phyloP scores from a whole-genome alignment of 2,113 vertebrate genomes.

The Archocentrus centrarchus region DNA sequence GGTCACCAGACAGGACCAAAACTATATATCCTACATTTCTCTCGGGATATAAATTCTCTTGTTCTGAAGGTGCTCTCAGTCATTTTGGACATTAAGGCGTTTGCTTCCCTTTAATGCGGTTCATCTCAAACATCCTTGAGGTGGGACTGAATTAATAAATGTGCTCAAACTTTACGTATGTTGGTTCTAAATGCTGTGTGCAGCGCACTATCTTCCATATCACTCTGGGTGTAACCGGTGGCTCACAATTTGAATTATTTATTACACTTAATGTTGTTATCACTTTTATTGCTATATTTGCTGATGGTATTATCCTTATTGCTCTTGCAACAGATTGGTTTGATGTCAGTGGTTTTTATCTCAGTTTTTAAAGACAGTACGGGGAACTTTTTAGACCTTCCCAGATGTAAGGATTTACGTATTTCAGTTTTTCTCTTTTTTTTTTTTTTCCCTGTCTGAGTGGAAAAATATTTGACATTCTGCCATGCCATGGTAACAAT shows the following conservation, averaged over 20 bases:
- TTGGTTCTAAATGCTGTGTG: slow-evolving; percentile 38
- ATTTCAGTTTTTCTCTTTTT: slow-evolving; percentile 53
- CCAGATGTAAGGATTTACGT: slow-evolving; percentile 54
- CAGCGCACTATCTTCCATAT: slow-evolving; percentile 68
- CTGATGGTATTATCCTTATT: slow-evolving; percentile 80
- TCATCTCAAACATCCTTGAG: slow-evolving; percentile 56
- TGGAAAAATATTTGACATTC: slow-evolving; percentile 68
- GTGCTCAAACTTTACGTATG: slow-evolving; percentile 35
- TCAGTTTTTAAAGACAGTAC: slow-evolving; percentile 60
- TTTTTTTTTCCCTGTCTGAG: slow-evolving; percentile 55
- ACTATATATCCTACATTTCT: slow-evolving; percentile 28
- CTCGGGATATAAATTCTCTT: slow-evolving; percentile 52
- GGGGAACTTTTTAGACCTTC: slow-evolving; percentile 54
- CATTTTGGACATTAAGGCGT: slow-evolving; percentile 59
- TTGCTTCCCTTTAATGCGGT: slow-evolving; percentile 79
- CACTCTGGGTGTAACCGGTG: slow-evolving; percentile 61
- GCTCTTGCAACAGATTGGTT: slow-evolving; percentile 77
- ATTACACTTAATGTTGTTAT: slow-evolving; percentile 77
- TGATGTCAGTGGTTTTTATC: slow-evolving; percentile 77
- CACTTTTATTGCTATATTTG: slow-evolving; percentile 77
- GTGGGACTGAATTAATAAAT: slow-evolving; percentile 55
- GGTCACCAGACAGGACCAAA: slow-evolving; percentile 40
- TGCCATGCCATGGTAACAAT: slow-evolving; percentile 62
- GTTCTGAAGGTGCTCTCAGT: slow-evolving; percentile 70
- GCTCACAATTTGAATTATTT: slow-evolving; percentile 78